Conservation (phyloP, 2,888 invertebrate species). For the Spodoptera littoralis region DNA sequence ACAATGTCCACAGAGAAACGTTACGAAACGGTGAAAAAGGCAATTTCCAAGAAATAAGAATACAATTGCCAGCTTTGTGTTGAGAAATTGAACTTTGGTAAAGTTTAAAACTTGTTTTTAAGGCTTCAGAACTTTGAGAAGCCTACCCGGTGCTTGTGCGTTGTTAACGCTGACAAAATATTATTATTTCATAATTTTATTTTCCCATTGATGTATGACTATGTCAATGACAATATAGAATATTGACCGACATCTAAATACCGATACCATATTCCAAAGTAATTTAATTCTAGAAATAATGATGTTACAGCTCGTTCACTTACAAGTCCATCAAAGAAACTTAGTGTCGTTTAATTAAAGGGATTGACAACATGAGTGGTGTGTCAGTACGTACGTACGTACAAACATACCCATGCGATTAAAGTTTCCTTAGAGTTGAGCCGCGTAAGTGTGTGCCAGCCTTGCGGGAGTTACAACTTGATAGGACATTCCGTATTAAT, state of each 20-base stretch:
- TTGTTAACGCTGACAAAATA: conserved; percentile 23
- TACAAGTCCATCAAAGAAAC: conserved; percentile 68
- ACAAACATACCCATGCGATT: conserved; percentile 76
- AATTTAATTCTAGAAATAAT: conserved; percentile 45
- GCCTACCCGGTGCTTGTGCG: conserved; percentile 72
- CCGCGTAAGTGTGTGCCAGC: conserved; percentile 77
- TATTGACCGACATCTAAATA: too few species aligned
- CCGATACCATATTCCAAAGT: conserved; percentile 6
- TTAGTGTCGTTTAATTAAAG: conserved; percentile 76
- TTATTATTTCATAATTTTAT: conserved; percentile 5
- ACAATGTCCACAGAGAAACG: conserved; percentile 34
- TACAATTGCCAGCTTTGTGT: conserved; percentile 63
- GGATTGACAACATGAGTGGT: conserved; percentile 64
- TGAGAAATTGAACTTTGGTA: conserved; percentile 70
- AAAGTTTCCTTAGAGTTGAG: conserved; percentile 80
- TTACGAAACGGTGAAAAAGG: conserved; percentile 62
- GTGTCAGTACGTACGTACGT: conserved; percentile 63
- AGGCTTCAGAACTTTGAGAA: conserved; percentile 78
- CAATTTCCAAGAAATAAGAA: conserved; percentile 65
- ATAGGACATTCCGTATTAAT: conserved; percentile 88
- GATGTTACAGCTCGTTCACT: conserved; percentile 54
- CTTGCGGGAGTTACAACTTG: conserved; percentile 84
- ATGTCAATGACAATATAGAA: too few species aligned
- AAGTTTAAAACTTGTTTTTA: conserved; percentile 73
- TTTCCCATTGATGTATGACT: too few species aligned